phyloP scores from a whole-genome alignment of 2,888 invertebrate genomes.

The Gerris lacustris region DNA sequence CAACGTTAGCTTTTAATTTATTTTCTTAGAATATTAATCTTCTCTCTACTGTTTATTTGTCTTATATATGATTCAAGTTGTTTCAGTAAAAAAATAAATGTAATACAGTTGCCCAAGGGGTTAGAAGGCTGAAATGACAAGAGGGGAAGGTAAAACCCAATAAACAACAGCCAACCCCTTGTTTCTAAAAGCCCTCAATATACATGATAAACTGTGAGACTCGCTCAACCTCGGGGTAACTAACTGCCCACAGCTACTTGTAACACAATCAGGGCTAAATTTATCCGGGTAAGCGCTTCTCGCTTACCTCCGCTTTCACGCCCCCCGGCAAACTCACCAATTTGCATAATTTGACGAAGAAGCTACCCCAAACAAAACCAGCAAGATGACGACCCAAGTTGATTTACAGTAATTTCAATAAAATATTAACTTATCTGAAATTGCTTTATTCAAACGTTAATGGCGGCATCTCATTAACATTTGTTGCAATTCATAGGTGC shows the following conservation, averaged over 20 bases:
- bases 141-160: background rate
- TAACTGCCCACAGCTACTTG: slow-evolving; percentile 5
- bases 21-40: too few relatives aligned
- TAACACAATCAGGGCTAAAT: background rate
- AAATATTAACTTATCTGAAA: too few relatives aligned
- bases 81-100: too few relatives aligned
- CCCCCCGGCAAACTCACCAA: background rate
- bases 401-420: too few relatives aligned
- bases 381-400: too few relatives aligned
- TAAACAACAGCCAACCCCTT: background rate
- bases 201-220: background rate
- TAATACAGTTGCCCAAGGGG: background rate
- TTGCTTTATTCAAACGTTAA: too few relatives aligned
- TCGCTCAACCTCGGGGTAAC: background rate
- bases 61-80: too few relatives aligned
- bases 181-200: background rate
- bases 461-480: too few relatives aligned
- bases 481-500: too few relatives aligned
- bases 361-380: background rate
- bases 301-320: background rate
- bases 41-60: too few relatives aligned
- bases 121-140: background rate
- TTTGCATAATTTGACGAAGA: background rate
- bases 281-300: background rate
- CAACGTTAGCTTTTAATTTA: too few relatives aligned